Conservation (phyloP, 2,888 invertebrate species). For the Melikaiella ostensackeni region DNA sequence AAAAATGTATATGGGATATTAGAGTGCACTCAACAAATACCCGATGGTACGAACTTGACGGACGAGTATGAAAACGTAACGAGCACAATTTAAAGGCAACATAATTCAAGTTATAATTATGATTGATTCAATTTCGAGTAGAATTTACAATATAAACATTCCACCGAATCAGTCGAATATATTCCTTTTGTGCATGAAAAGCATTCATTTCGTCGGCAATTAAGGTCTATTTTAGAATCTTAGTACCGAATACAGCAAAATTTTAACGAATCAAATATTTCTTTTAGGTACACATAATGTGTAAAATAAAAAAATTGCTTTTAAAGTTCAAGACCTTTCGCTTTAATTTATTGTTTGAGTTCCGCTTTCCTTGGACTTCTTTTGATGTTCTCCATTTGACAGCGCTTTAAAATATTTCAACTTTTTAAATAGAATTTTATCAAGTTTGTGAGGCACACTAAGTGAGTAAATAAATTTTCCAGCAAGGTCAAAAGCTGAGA, state of each 20-base stretch:
- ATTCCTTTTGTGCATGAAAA: not conserved
- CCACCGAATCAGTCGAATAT: not conserved
- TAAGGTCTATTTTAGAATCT: not conserved
- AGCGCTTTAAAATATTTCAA: too few species aligned
- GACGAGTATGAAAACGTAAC: not conserved
- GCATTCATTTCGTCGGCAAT: not conserved
- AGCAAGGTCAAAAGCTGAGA: not conserved
- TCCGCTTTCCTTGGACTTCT: not conserved
- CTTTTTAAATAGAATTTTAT: not conserved
- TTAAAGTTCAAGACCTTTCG: too few species aligned
- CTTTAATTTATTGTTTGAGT: too few species aligned
- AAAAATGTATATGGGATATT: slow-evolving; percentile 13
- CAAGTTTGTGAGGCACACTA: not conserved
- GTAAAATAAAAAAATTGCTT: not conserved
- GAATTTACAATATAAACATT: not conserved
- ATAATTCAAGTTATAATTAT: slow-evolving; percentile 8
- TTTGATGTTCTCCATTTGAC: not conserved
- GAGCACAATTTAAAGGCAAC: not conserved
- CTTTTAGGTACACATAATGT: not conserved
- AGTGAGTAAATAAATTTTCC: not conserved
- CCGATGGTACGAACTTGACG: not conserved
- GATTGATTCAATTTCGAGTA: not conserved
- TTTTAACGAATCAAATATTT: not conserved
- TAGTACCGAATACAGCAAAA: not conserved
- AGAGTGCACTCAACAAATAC: slow-evolving; percentile 22